Evolutionary conservation across 2,113 vertebrate species (phyloP).

Genomic region (Pelobates fuscus): DNA sequence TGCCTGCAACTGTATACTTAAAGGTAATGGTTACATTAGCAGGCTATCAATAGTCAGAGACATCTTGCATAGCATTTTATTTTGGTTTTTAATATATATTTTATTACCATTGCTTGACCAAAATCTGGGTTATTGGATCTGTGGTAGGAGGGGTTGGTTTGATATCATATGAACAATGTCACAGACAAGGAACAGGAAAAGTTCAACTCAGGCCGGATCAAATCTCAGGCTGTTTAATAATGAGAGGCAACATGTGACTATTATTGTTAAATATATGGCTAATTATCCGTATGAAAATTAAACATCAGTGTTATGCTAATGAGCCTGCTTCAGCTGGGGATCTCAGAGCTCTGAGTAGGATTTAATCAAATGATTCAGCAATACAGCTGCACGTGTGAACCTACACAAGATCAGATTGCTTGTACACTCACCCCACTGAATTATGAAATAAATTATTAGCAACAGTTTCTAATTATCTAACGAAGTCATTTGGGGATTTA

Average conservation of each 20-base stretch:
- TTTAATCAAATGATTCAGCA: constrained; percentile 93
- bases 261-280: constrained; percentile 98
- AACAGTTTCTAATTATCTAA: constrained; percentile 76
- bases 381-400: constrained; percentile 85
- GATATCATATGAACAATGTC: constrained; percentile 47
- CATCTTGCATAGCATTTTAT: constrained; percentile 54
- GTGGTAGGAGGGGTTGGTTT: constrained; percentile 11
- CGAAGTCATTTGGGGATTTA: constrained; percentile 73
- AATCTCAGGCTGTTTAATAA: constrained; percentile 76
- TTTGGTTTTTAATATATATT: constrained; percentile 69
- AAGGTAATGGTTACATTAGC: constrained; percentile 30
- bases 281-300: constrained; percentile 99
- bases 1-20: constrained; percentile 28
- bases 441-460: constrained; percentile 77
- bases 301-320: constrained; percentile 99
- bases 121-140: constrained; percentile 68
- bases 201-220: constrained; percentile 80
- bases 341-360: constrained; percentile 87
- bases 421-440: constrained; percentile 69
- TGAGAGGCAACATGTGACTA: constrained; percentile 83
- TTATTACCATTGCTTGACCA: constrained; percentile 70
- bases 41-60: constrained; percentile 37
- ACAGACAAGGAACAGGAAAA: constrained; percentile 63
- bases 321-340: constrained; percentile 87
- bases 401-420: constrained; percentile 76